Conservation (phyloP, 2,888 invertebrate species). For the Dasysyrphus albostriatus region DNA sequence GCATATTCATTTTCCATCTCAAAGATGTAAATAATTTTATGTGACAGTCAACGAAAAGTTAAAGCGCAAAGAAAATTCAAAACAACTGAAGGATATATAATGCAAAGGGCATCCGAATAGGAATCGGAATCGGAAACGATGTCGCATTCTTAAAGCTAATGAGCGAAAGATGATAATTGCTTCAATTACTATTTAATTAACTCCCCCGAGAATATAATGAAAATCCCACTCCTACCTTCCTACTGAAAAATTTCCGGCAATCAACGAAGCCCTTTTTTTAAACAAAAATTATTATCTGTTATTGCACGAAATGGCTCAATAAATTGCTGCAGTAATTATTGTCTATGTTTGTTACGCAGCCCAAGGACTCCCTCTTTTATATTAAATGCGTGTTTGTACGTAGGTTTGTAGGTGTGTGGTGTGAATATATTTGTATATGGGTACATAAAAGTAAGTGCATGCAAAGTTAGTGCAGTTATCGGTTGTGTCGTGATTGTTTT, state of each 20-base stretch:
- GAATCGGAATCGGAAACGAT: constrained; percentile 61
- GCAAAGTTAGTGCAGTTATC: constrained; percentile 17
- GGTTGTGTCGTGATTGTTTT: constrained; percentile 30
- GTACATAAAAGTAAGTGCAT: not conserved
- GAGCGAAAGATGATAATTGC: constrained; percentile 68
- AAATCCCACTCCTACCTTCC: not conserved
- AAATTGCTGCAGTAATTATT: constrained; percentile 64
- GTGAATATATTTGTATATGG: not conserved
- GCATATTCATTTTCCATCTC: constrained; percentile 44
- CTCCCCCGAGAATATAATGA: constrained; percentile 38
- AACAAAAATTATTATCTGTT: constrained; percentile 54
- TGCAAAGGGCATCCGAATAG: constrained; percentile 36
- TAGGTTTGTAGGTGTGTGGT: not conserved
- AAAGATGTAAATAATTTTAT: constrained; percentile 52
- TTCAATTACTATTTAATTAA: constrained; percentile 72
- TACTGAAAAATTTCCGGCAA: constrained; percentile 30
- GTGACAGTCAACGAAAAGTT: constrained; percentile 50
- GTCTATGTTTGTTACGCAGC: constrained; percentile 13
- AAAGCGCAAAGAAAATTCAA: constrained; percentile 1
- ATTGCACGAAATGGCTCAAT: constrained; percentile 58
- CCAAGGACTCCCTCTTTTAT: not conserved
- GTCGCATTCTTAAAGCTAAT: constrained; percentile 52
- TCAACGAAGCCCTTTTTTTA: constrained; percentile 15
- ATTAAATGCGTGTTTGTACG: constrained; percentile 18
- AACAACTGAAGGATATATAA: constrained; percentile 21